A percentile compares a stretch with the other conserved stretches of the same genome.
These are phyloP conservation scores for Carpatolechia fugitivella DNA, from an alignment of 2,888 invertebrate species.

Conservation along the genomic window DNA sequence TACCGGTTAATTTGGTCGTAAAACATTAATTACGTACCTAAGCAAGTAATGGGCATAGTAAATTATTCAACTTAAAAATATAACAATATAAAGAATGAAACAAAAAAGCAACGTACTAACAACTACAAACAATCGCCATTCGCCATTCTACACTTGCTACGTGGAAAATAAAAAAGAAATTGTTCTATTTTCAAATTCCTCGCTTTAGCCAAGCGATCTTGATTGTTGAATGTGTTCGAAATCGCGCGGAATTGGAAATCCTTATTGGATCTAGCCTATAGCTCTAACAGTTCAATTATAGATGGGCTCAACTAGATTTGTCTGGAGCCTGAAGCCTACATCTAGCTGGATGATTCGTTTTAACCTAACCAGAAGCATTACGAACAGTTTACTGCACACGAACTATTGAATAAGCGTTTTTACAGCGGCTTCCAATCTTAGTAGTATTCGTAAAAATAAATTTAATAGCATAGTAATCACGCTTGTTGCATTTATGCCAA, in stretches of 20 bases:
- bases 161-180: background rate
- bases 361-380: conserved; percentile 66
- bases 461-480: no score
- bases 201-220: background rate
- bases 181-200: background rate
- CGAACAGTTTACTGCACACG: conserved; percentile 65
- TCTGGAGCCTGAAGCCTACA: conserved; percentile 48
- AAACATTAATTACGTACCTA: no score
- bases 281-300: conserved; percentile 55
- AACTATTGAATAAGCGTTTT: conserved; percentile 60
- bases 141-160: no score
- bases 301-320: conserved; percentile 36
- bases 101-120: no score
- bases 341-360: conserved; percentile 72
- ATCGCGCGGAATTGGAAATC: conserved; percentile 5
- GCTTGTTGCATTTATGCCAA: no score
- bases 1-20: no score
- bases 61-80: no score
- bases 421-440: conserved; percentile 40
- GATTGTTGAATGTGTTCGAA: conserved; percentile 18
- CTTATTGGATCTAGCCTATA: conserved; percentile 8
- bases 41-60: no score
- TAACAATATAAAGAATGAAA: no score
- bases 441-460: no score
- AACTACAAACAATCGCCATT: no score